Conservation (phyloP, 2,113 vertebrate genomes). For the Narcine bancroftii region DNA sequence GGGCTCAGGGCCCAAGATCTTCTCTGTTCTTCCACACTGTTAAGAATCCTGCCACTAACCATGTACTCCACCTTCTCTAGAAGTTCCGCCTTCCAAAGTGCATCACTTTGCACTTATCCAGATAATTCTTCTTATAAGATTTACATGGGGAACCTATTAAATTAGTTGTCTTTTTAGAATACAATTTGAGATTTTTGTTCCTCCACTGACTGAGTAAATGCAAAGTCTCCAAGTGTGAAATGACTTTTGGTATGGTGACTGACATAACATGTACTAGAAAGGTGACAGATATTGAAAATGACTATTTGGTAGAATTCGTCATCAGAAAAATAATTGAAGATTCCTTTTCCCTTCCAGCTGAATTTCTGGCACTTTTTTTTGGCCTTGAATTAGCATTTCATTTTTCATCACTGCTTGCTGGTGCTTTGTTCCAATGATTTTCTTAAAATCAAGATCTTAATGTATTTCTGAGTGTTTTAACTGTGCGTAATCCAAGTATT, state of each 20-base stretch:
- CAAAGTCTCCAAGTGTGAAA: background rate
- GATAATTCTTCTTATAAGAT: background rate
- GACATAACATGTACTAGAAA: background rate
- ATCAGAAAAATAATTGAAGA: too few species aligned
- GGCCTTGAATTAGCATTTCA: constrained; percentile 2
- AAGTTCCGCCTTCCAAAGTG: too few species aligned
- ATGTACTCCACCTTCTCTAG: too few species aligned
- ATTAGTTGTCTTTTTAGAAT: background rate
- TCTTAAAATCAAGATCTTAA: background rate
- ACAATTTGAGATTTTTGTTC: background rate
- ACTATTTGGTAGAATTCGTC: background rate
- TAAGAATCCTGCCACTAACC: too few species aligned
- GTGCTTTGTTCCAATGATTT: background rate
- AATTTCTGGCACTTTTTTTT: constrained; percentile 6
- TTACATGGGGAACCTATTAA: background rate
- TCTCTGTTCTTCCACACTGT: too few species aligned
- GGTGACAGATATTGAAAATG: background rate
- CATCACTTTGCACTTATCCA: too few species aligned
- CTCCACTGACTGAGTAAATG: background rate
- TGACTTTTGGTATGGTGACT: background rate
- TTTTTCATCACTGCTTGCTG: background rate
- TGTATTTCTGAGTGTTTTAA: background rate
- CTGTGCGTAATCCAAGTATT: background rate
- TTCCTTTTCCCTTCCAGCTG: background rate
- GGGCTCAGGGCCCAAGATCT: too few species aligned